Evolutionary conservation across 2,888 invertebrate species (phyloP), one percentile per base, ranked within the genome.

Genomic region (Conchocele bisecta): DNA sequence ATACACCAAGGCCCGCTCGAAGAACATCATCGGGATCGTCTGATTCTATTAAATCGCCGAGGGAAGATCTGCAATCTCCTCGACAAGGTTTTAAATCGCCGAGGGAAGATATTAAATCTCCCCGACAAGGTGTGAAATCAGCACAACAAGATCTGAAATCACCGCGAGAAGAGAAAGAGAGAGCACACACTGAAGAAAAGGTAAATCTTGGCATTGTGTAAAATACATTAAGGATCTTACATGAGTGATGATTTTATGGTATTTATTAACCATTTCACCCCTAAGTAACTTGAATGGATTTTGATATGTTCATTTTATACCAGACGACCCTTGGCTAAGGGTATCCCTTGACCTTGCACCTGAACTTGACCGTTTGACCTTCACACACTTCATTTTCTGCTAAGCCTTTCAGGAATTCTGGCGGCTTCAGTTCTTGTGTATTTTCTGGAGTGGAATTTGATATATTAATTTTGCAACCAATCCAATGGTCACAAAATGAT

Each of bases 241-340:
- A n/a, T n/a, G n/a, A n/a, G n/a, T n/a, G n/a, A n/a, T n/a, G n/a
- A n/a, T n/a, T n/a, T n/a, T n/a, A n/a, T n/a, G n/a, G n/a, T n/a
- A n/a, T n/a, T n/a, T n/a, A n/a, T n/a, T n/a, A n/a, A n/a, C n/a
- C n/a, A n/a, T n/a, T n/a, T n/a, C n/a, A n/a, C n/a, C n/a, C n/a
- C n/a, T n/a, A n/a, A n/a, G n/a, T n/a, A n/a, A n/a, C n/a, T n/a
- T n/a, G n/a, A n/a, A n/a, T n/a, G n/a, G n/a, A n/a, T n/a, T n/a
- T n/a, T n/a, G n/a, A n/a, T n/a, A n/a, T n/a, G n/a, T n/a, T n/a
- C n/a, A n/a, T n/a, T n/a, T n/a, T n/a, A n/a, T 93, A 94, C 98
- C 98, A 98, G 81, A 94, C 94, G 42, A 98, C 94, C 89, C 97
- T 94, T 0, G 98, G 98, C 90, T 97, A 97, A 50, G 98, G 98